Evolutionary conservation across 2,113 vertebrate species (phyloP).

Genomic region (Salvelinus fontinalis): DNA sequence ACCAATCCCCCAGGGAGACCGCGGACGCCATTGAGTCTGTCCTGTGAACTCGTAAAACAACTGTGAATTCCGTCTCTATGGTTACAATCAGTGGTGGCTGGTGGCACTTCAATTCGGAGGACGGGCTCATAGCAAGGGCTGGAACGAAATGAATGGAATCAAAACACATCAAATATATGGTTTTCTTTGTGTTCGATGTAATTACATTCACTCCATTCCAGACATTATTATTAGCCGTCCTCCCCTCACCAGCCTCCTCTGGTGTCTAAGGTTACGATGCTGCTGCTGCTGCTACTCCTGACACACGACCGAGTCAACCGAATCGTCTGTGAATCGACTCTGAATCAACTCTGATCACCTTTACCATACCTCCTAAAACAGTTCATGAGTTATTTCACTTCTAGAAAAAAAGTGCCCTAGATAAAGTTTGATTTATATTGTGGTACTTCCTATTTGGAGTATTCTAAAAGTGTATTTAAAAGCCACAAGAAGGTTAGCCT

Average conservation of each 20-base stretch:
- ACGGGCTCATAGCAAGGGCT: too few relatives aligned
- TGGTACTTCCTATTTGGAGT: constrained; percentile 8
- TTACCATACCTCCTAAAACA: constrained; percentile 13
- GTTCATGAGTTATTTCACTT: constrained; percentile 31
- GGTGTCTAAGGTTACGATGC: constrained; percentile 13
- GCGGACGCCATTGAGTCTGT: constrained; percentile 87
- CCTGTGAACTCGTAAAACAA: constrained; percentile 74
- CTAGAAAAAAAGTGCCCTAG: constrained; percentile 24
- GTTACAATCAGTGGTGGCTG: neutral
- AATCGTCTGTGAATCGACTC: neutral
- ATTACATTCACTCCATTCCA: too few relatives aligned
- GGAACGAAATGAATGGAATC: too few relatives aligned
- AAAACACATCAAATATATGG: too few relatives aligned
- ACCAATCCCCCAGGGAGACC: constrained; percentile 28
- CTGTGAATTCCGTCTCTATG: constrained; percentile 11
- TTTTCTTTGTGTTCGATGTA: too few relatives aligned
- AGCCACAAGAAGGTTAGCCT: too few relatives aligned
- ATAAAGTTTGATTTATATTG: constrained; percentile 21
- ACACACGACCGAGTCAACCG: constrained; percentile 4
- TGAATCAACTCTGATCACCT: constrained; percentile 28
- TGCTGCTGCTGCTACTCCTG: constrained; percentile 29
- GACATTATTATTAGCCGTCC: too few relatives aligned
- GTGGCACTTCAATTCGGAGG: too few relatives aligned
- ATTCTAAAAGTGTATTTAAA: neutral
- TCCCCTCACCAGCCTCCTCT: too few relatives aligned